These are phyloP conservation scores for Lepidothrix coronata DNA, from an alignment of 2,113 vertebrate genomes.

Conservation along the genomic window DNA sequence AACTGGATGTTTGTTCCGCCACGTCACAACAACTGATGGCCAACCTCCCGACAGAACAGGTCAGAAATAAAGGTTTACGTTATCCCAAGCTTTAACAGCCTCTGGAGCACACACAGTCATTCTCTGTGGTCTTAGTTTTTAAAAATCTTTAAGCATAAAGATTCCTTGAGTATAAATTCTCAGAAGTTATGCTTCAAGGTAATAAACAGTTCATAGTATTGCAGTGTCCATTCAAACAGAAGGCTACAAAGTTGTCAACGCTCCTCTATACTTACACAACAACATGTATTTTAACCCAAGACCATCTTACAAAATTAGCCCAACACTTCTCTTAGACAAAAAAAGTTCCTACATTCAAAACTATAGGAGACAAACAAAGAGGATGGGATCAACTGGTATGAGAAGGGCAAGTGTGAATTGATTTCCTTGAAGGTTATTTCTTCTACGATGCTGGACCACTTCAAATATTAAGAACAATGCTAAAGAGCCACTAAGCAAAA, in stretches of 20 bases:
- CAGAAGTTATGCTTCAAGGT: slow-evolving; percentile 9
- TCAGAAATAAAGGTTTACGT: neutral
- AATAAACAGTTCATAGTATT: neutral
- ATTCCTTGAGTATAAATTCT: neutral
- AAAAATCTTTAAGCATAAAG: neutral
- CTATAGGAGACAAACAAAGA: slow-evolving; percentile 2
- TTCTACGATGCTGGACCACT: slow-evolving; percentile 29
- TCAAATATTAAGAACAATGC: slow-evolving; percentile 24
- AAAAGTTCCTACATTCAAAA: slow-evolving; percentile 10
- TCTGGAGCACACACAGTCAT: neutral
- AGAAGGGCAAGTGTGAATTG: slow-evolving; percentile 1
- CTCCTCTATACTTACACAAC: neutral
- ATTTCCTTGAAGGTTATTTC: slow-evolving; percentile 19
- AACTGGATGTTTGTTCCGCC: neutral
- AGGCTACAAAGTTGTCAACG: neutral
- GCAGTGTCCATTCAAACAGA: neutral
- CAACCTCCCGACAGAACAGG: neutral
- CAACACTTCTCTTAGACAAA: neutral
- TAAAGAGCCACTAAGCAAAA: slow-evolving; percentile 21
- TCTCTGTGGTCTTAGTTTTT: neutral
- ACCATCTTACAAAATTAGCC: neutral
- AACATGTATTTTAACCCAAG: neutral
- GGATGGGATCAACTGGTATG: neutral
- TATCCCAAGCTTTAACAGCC: neutral
- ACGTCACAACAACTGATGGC: neutral